Percentiles rank a stretch among this genome's conserved stretches.
Conservation (phyloP, 2,888 invertebrate species). For the Beris morrisii region DNA sequence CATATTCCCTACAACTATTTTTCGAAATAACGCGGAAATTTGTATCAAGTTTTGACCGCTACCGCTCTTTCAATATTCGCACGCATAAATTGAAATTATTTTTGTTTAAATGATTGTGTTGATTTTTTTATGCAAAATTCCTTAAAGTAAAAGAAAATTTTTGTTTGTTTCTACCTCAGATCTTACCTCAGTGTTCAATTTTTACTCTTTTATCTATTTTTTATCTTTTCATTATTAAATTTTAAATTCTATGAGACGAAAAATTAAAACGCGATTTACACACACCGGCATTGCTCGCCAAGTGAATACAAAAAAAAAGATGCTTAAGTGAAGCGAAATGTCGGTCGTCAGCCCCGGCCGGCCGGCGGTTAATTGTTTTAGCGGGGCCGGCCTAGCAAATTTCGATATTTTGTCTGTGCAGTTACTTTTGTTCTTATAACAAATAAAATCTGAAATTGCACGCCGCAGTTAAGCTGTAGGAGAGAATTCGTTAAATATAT, state of each 20-base stretch:
- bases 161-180: slow-evolving; percentile 45
- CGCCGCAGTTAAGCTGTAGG: slow-evolving; percentile 38
- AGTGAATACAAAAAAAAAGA: slow-evolving; percentile 43
- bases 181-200: slow-evolving; percentile 52
- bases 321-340: slow-evolving; percentile 4
- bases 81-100: too few species aligned
- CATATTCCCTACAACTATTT: too few species aligned
- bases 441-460: slow-evolving; percentile 30
- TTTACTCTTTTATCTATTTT: slow-evolving; percentile 25
- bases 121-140: not conserved
- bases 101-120: too few species aligned
- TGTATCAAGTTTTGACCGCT: too few species aligned
- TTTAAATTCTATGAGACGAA: slow-evolving; percentile 42
- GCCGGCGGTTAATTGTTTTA: slow-evolving; percentile 1
- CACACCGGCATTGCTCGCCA: slow-evolving; percentile 58
- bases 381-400: too few species aligned
- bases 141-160: slow-evolving; percentile 14
- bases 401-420: not conserved
- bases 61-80: too few species aligned
- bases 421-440: slow-evolving; percentile 13
- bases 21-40: too few species aligned
- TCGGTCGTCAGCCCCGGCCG: slow-evolving; percentile 3
- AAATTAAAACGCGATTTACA: slow-evolving; percentile 55
- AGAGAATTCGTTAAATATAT: slow-evolving; percentile 37
- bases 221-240: slow-evolving; percentile 33